phyloP scores from a whole-genome alignment of 2,888 invertebrate genomes.

The Sesia apiformis region DNA sequence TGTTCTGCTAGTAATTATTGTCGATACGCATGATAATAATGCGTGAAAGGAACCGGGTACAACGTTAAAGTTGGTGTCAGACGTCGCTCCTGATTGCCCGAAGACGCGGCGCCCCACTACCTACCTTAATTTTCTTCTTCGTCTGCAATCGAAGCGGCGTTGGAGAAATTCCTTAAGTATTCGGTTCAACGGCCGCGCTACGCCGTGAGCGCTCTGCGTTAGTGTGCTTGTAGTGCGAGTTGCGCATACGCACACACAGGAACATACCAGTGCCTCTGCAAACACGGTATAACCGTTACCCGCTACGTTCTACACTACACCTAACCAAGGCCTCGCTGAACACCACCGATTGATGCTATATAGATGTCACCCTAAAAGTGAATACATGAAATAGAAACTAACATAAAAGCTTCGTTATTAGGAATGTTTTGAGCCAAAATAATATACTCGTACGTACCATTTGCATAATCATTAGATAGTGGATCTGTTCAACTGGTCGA shows the following conservation, averaged over 20 bases:
- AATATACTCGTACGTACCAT: too few relatives aligned
- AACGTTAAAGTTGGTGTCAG: too few relatives aligned
- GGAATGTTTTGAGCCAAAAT: too few relatives aligned
- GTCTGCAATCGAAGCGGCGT: constrained; percentile 46
- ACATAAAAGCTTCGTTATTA: too few relatives aligned
- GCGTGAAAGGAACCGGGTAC: too few relatives aligned
- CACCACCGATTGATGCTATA: not conserved
- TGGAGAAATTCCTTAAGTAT: constrained; percentile 72
- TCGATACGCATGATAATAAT: not conserved
- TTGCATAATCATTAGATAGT: too few relatives aligned
- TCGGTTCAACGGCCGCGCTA: constrained; percentile 70
- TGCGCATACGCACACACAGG: constrained; percentile 53
- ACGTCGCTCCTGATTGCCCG: too few relatives aligned
- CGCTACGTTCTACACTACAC: constrained; percentile 43
- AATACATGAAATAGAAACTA: not conserved
- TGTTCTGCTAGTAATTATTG: not conserved
- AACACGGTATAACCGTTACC: constrained; percentile 68
- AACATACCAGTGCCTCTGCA: constrained; percentile 49
- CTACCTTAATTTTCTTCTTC: constrained; percentile 54
- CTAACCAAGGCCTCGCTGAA: constrained; percentile 32
- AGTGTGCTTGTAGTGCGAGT: constrained; percentile 45
- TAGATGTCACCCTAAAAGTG: not conserved
- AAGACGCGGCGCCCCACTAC: constrained; percentile 18
- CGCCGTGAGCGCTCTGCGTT: constrained; percentile 39
- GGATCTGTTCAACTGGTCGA: too few relatives aligned